Conservation (phyloP, 2,888 invertebrate species). For the Trichopria drosophilae region DNA sequence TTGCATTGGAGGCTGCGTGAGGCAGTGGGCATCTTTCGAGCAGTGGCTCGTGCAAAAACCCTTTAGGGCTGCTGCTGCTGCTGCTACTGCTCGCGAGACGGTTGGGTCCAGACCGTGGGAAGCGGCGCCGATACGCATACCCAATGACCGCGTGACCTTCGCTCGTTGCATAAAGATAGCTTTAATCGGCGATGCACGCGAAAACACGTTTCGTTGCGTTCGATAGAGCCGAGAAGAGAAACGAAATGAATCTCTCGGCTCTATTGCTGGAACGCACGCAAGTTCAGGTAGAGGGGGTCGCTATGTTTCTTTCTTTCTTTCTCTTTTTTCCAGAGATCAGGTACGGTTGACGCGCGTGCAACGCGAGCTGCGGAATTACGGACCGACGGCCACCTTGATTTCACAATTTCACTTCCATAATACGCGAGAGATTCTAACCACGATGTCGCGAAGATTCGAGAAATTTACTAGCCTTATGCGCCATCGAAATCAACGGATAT, state of each 20-base stretch:
- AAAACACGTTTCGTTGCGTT: constrained; percentile 48
- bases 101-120: constrained; percentile 48
- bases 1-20: too few relatives aligned
- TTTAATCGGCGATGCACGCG: constrained; percentile 55
- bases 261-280: too few relatives aligned
- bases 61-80: constrained; percentile 51
- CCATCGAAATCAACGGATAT: too few relatives aligned
- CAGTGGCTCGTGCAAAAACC: too few relatives aligned
- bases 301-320: constrained; percentile 5
- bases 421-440: constrained; percentile 20
- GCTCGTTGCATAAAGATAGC: constrained; percentile 56
- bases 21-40: too few relatives aligned
- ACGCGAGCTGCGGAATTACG: too few relatives aligned
- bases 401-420: constrained; percentile 22
- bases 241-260: constrained; percentile 17
- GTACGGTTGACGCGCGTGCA: too few relatives aligned
- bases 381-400: constrained; percentile 32
- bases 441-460: too few relatives aligned
- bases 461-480: too few relatives aligned
- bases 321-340: constrained; percentile 11
- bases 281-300: too few relatives aligned
- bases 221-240: constrained; percentile 44
- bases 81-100: too few relatives aligned
- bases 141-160: constrained; percentile 56
- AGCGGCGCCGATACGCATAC: constrained; percentile 52